Evolutionary conservation across 2,797 vertebrate species (phyloP).

Genomic region (Squalus acanthias): DNA sequence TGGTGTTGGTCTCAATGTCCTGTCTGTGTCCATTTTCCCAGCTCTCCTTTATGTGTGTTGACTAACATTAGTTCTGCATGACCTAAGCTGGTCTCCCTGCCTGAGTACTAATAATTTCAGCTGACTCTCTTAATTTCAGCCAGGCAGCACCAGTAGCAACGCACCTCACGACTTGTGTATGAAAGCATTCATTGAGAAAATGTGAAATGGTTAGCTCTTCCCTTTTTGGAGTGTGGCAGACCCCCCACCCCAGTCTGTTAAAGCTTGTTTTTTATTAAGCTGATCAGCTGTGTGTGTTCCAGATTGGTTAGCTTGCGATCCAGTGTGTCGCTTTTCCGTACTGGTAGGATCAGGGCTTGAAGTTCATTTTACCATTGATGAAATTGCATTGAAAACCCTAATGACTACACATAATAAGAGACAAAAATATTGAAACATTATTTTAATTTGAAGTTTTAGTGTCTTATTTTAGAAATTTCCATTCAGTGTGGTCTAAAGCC

Average conservation of each 20-base stretch:
- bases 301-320: neutral
- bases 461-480: neutral
- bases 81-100: neutral
- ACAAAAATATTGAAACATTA: neutral
- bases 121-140: neutral
- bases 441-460: neutral
- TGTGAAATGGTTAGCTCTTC: neutral
- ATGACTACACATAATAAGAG: neutral
- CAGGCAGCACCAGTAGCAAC: neutral
- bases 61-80: conserved; percentile 1
- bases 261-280: neutral
- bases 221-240: neutral
- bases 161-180: neutral
- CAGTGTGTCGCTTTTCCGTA: neutral
- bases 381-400: neutral
- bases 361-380: neutral
- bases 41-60: neutral
- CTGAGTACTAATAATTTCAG: conserved; percentile 12
- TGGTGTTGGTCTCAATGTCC: conserved; percentile 11
- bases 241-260: neutral
- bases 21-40: conserved; percentile 14
- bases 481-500: neutral
- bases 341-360: too few relatives aligned
- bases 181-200: neutral
- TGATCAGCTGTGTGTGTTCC: neutral